Conservation (phyloP, 2,113 vertebrate genomes). For the Physeter macrocephalus region DNA sequence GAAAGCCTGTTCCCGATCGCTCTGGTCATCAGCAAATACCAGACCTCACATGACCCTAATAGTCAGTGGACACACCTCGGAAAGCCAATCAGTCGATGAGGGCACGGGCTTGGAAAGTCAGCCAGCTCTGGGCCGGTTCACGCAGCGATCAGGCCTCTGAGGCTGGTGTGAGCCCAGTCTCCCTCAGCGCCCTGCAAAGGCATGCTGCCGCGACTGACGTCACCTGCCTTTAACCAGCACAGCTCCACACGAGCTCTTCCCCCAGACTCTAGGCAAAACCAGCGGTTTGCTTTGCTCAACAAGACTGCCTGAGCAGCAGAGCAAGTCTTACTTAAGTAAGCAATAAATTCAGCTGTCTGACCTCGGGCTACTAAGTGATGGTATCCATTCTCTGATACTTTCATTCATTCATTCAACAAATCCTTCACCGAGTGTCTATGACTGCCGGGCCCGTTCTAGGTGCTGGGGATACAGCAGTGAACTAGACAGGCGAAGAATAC, state of each 20-base stretch:
- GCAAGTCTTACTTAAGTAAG: no score
- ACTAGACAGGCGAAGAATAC: rapidly evolving
- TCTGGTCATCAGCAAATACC: not conserved
- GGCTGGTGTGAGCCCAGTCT: rapidly evolving
- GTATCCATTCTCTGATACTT: not conserved
- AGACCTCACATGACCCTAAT: not conserved
- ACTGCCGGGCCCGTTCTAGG: not conserved
- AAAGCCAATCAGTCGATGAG: rapidly evolving
- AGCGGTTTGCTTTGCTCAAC: not conserved
- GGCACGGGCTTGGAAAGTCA: not conserved
- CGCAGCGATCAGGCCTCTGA: not conserved
- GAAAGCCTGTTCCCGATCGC: not conserved
- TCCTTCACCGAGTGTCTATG: rapidly evolving
- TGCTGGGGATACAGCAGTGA: not conserved
- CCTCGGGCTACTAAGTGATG: not conserved
- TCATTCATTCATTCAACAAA: not conserved
- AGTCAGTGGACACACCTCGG: rapidly evolving
- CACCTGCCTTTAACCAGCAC: no score
- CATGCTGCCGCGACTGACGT: rapidly evolving
- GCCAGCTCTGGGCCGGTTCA: not conserved
- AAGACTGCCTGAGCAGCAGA: not conserved
- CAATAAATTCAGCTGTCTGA: rapidly evolving
- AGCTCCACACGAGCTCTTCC: not conserved
- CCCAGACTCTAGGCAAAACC: rapidly evolving
- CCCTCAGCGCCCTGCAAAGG: not conserved